phyloP scores from a whole-genome alignment of 2,113 vertebrate species.

The Pimephales promelas region DNA sequence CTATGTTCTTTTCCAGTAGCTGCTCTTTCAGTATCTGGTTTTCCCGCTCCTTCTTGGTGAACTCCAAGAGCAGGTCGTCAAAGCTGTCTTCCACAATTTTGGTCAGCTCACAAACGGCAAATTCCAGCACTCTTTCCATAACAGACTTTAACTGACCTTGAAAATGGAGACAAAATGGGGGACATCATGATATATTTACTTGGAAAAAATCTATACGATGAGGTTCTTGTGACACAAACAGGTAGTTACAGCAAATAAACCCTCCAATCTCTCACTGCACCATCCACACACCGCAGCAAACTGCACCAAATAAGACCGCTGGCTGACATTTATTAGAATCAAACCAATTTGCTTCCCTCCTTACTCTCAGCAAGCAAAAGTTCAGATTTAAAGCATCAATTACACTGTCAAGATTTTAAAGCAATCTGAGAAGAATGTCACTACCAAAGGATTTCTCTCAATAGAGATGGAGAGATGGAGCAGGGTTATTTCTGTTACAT shows the following conservation, averaged over 20 bases:
- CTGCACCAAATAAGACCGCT: neutral
- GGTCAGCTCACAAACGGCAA: conserved; percentile 71
- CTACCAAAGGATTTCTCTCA: neutral
- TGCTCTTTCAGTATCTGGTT: conserved; percentile 64
- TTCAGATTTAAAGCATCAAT: conserved; percentile 18
- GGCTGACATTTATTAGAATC: conserved; percentile 8
- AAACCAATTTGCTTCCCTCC: neutral
- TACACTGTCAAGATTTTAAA: neutral
- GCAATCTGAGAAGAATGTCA: neutral
- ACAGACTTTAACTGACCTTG: conserved; percentile 77
- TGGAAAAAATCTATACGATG: neutral
- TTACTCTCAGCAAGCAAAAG: neutral
- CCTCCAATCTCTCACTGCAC: neutral
- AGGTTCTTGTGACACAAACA: neutral
- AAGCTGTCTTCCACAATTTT: conserved; percentile 79
- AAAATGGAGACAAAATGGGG: conserved; percentile 9
- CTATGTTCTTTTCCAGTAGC: conserved; percentile 45
- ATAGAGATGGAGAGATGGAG: neutral
- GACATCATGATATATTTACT: neutral
- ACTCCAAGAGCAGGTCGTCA: conserved; percentile 77
- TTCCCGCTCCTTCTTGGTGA: conserved; percentile 76
- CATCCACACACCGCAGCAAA: neutral
- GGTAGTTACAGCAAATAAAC: neutral
- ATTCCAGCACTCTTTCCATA: conserved; percentile 77
- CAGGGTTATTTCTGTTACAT: neutral